Percentiles rank a stretch among this genome's conserved stretches.
Conservation (phyloP, 2,888 invertebrate genomes). For the Idaea straminata region DNA sequence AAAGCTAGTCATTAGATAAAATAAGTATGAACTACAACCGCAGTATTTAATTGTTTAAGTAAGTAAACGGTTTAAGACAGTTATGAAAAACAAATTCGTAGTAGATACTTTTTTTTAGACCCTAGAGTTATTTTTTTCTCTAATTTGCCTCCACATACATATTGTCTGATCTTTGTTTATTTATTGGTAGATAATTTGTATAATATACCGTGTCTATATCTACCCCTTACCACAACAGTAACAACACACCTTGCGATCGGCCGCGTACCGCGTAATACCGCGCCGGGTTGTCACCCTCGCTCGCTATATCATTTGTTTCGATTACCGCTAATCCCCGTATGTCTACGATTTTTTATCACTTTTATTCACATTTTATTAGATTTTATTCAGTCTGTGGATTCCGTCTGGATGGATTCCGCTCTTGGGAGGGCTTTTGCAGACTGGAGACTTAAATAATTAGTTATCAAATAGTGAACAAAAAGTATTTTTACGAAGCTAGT, state of each 20-base stretch:
- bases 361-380: conserved; percentile 66
- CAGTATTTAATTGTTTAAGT: no score
- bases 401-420: conserved; percentile 35
- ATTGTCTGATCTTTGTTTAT: no score
- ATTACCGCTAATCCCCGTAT: conserved; percentile 65
- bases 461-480: no score
- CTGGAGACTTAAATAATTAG: neutral
- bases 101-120: no score
- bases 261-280: neutral
- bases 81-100: no score
- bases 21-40: no score
- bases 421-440: neutral
- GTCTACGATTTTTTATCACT: conserved; percentile 35
- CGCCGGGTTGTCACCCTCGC: neutral
- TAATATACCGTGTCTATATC: neutral
- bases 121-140: no score
- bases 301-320: conserved; percentile 48
- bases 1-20: no score
- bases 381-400: conserved; percentile 61
- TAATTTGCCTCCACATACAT: no score
- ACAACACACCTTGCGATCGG: neutral
- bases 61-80: no score
- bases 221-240: neutral
- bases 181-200: no score
- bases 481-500: no score